Conservation (phyloP, 2,797 vertebrate genomes). For the Merluccius polli region DNA sequence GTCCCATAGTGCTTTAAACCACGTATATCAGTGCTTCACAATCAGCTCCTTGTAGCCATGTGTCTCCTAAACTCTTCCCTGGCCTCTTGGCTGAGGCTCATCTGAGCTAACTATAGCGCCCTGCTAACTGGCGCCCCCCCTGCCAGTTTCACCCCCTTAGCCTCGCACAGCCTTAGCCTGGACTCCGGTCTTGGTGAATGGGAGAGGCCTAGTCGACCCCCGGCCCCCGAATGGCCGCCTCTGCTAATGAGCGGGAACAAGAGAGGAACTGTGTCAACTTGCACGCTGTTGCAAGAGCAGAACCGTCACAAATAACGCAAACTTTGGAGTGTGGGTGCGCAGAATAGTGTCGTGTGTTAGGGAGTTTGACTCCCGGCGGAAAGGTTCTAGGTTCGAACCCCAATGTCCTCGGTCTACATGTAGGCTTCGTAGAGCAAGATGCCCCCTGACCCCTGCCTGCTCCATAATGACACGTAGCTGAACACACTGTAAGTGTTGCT, state of each 20-base stretch:
- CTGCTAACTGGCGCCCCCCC: neutral
- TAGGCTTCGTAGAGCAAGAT: neutral
- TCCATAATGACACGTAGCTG: neutral
- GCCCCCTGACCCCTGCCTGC: neutral
- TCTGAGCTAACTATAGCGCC: constrained; percentile 1
- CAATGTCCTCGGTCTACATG: neutral
- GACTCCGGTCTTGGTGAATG: neutral
- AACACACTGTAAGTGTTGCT: neutral
- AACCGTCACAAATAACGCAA: neutral
- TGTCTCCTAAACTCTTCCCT: neutral
- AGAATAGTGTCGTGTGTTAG: neutral
- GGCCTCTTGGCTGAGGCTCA: neutral
- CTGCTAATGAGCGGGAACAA: neutral
- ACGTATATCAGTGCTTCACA: neutral
- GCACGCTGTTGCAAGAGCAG: neutral
- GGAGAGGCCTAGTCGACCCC: neutral
- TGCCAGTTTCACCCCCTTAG: neutral
- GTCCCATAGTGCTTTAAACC: neutral
- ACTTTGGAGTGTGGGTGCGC: neutral
- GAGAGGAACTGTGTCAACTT: neutral
- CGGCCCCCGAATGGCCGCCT: neutral
- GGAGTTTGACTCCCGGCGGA: neutral
- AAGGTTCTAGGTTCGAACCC: neutral
- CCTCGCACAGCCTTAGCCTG: neutral
- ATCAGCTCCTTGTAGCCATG: neutral